Evolutionary conservation across 2,888 invertebrate species (phyloP), one percentile per base, ranked within the genome.

Genomic region (Baronia brevicornis): DNA sequence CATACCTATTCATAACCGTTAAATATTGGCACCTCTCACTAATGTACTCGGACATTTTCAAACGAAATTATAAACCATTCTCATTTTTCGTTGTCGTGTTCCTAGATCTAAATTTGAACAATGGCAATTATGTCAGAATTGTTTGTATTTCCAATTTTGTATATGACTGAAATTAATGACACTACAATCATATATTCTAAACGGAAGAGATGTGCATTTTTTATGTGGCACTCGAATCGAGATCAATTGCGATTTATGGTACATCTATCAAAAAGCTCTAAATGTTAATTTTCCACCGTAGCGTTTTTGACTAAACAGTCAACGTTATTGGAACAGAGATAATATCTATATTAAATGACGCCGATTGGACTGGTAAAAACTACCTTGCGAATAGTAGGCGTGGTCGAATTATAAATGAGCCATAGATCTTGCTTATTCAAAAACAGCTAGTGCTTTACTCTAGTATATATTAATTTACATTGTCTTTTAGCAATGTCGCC

Each of bases 1-100:
- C 64, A 63, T 66, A 42, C 48, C 41, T 44, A 70, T 68, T 70
- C 72, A 65, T 69, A 69, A 77, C 69, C 65, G 68, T 68, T 64
- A 51, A 66, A 67, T 71, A 75, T 74, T 69, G 69, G 66, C 72
- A 73, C 66, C 65, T 70, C 64, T 60, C 56, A 51, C 20, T 17
- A 36, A 32, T 36, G 33, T 42, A 41, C 46, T 6, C 17, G 22
- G 22, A 23, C 12, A 28, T 19, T 19, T 6, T 7, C 19, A 19
- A 19, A 19, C 19, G 19, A 19, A 19, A 19, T 7, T 19, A 19
- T 19, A 6, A 19, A 19, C 7, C 19, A 19, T 19, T 7, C 19
- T n/a, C n/a, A n/a, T n/a, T n/a, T n/a, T n/a, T n/a, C n/a, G n/a
- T n/a, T n/a, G n/a, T n/a, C n/a, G n/a, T n/a, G n/a, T n/a, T n/a